phyloP scores from a whole-genome alignment of 1,140 invertebrate species.

The Megalonaias nervosa region DNA sequence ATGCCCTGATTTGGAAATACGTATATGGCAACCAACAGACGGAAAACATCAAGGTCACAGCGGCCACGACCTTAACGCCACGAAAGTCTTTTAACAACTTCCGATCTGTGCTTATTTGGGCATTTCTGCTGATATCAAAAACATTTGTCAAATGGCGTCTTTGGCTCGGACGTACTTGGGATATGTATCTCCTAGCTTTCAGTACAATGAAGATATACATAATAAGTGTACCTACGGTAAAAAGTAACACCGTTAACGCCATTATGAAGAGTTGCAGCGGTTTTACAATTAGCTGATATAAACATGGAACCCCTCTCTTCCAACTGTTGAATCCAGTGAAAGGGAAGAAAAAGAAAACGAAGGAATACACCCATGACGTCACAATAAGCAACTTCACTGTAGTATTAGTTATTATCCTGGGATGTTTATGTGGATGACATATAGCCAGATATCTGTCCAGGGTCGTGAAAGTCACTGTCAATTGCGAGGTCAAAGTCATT shows the following conservation, averaged over 20 bases:
- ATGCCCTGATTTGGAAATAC: conserved; percentile 24
- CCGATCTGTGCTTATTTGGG: neutral
- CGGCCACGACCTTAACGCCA: conserved; percentile 25
- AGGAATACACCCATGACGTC: conserved; percentile 16
- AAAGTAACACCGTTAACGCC: conserved; percentile 15
- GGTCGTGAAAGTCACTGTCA: conserved; percentile 34
- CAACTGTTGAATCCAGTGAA: conserved; percentile 33
- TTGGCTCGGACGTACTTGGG: conserved; percentile 19
- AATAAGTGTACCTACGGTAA: conserved; percentile 21
- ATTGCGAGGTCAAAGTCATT: conserved; percentile 28
- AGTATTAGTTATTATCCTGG: conserved; percentile 19
- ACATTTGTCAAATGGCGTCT: too few species aligned
- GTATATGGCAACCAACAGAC: conserved; percentile 39
- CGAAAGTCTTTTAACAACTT: conserved; percentile 27
- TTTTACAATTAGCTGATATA: conserved; percentile 12
- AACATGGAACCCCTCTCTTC: conserved; percentile 11
- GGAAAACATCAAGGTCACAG: conserved; percentile 27
- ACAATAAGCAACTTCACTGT: conserved; percentile 14
- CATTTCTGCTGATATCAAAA: too few species aligned
- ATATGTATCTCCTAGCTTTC: conserved; percentile 28
- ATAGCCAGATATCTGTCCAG: conserved; percentile 42
- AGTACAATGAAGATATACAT: conserved; percentile 37
- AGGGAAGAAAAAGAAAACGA: conserved; percentile 9
- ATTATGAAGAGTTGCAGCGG: conserved; percentile 6
- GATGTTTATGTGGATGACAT: conserved; percentile 31